Conservation (phyloP, 2,113 vertebrate species). For the Sphaerodactylus townsendi region DNA sequence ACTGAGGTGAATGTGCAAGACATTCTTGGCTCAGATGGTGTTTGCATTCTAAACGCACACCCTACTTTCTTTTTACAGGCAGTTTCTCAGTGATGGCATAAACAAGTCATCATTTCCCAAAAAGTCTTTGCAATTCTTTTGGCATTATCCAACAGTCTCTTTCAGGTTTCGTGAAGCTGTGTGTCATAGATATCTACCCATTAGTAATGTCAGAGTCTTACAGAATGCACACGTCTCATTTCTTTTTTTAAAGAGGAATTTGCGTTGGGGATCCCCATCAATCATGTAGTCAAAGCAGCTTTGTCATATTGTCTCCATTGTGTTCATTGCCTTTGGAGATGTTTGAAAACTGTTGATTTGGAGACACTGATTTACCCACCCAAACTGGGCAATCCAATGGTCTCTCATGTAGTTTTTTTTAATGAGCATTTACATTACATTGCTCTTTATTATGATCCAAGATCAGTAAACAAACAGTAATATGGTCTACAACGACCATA, state of each 20-base stretch:
- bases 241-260: constrained; percentile 58
- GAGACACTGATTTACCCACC: constrained; percentile 52
- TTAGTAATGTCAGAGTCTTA: constrained; percentile 33
- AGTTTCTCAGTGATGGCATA: background rate
- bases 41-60: background rate
- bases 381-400: constrained; percentile 58
- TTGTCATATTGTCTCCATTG: constrained; percentile 64
- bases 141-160: background rate
- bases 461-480: no score
- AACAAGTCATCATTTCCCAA: background rate
- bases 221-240: constrained; percentile 52
- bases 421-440: no score
- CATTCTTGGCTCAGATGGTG: no score
- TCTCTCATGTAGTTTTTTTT: constrained; percentile 54
- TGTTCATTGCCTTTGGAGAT: constrained; percentile 50
- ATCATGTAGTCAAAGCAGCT: constrained; percentile 65
- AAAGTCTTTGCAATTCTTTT: background rate
- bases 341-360: constrained; percentile 57
- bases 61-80: background rate
- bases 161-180: constrained; percentile 13
- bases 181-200: background rate
- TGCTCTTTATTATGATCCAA: no score
- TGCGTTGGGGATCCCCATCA: constrained; percentile 45
- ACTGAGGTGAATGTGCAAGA: no score
- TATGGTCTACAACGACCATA: no score